Conservation (phyloP, 2,888 invertebrate species). For the Drosophila siamana region DNA sequence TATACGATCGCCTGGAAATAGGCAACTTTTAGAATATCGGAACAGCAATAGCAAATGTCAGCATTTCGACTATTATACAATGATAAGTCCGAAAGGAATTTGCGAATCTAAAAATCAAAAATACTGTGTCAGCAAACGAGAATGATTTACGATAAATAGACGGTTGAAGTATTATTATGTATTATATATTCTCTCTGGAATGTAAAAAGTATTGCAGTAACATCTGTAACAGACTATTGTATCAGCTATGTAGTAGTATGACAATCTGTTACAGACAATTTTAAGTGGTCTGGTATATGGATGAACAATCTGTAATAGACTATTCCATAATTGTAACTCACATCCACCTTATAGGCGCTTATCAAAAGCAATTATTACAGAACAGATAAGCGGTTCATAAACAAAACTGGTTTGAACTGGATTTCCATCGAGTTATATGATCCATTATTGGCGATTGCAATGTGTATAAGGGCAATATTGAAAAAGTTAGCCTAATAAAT, state of each 20-base stretch:
- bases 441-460: conserved; percentile 18
- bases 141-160: not conserved
- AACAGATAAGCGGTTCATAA: conserved; percentile 26
- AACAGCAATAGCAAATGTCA: too few relatives aligned
- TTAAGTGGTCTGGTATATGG: not conserved
- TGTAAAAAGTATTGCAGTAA: too few relatives aligned
- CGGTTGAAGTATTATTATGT: too few relatives aligned
- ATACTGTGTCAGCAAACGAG: too few relatives aligned
- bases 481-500: conserved; percentile 13
- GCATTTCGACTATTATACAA: too few relatives aligned
- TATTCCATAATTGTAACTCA: not conserved
- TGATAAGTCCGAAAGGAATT: too few relatives aligned
- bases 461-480: too few relatives aligned
- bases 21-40: not conserved
- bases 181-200: too few relatives aligned
- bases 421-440: conserved; percentile 21
- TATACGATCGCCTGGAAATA: not conserved
- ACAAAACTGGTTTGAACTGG: conserved; percentile 31
- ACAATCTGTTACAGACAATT: not conserved
- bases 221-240: too few relatives aligned
- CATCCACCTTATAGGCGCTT: not conserved
- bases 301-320: not conserved
- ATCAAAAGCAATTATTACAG: conserved; percentile 1
- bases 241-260: not conserved
- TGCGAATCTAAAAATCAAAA: too few relatives aligned